These are phyloP conservation scores for Nasua narica DNA, from an alignment of 2,797 vertebrate species.

Conservation along the genomic window DNA sequence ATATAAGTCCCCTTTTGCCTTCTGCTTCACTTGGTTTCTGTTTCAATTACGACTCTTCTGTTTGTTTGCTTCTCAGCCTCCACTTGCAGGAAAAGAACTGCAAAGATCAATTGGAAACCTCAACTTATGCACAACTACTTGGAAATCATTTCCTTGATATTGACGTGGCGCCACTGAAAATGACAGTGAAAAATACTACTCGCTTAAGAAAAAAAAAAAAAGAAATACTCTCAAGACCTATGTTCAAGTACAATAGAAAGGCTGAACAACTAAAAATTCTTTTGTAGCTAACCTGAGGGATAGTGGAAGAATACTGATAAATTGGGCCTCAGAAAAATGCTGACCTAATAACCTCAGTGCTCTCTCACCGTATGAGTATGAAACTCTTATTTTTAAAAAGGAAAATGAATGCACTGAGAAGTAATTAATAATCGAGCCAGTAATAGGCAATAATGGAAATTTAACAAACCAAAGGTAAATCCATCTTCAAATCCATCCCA, in stretches of 20 bases:
- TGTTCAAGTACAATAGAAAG: conserved; percentile 45
- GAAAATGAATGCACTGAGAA: neutral
- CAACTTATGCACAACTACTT: conserved; percentile 68
- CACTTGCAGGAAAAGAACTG: conserved; percentile 69
- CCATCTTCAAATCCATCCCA: neutral
- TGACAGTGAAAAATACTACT: conserved; percentile 73
- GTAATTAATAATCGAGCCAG: neutral
- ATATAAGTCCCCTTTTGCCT: conserved; percentile 65
- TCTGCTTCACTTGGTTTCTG: conserved; percentile 61
- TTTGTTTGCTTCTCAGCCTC: conserved; percentile 51
- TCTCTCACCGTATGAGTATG: neutral
- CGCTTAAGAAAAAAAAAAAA: conserved; percentile 49
- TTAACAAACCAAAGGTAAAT: conserved; percentile 29
- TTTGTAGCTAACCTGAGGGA: conserved; percentile 33
- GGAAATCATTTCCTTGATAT: conserved; percentile 73
- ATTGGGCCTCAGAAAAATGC: neutral
- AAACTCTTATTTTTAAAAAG: conserved; percentile 2
- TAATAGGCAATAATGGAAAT: neutral
- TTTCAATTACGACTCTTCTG: conserved; percentile 43
- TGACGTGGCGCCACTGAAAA: conserved; percentile 69
- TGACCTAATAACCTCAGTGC: neutral
- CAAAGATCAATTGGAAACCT: conserved; percentile 72
- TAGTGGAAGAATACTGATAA: conserved; percentile 39
- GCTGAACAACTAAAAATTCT: conserved; percentile 32
- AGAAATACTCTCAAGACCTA: conserved; percentile 66